These are phyloP conservation scores for Antitype chi DNA, from an alignment of 2,888 invertebrate species.

Conservation along the genomic window DNA sequence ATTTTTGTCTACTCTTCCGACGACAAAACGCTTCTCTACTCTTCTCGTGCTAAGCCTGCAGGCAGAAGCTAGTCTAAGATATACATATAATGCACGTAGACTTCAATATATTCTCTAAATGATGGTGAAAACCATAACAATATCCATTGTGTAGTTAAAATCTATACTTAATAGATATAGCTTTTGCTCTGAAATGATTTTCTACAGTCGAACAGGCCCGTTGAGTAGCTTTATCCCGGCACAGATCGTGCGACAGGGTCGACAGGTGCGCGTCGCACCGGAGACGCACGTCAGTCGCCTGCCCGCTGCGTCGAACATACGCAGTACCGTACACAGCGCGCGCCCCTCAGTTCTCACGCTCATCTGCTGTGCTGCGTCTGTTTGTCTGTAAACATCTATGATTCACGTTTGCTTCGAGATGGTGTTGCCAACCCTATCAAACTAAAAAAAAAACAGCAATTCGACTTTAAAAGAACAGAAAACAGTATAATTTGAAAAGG, in stretches of 20 bases:
- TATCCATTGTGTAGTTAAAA: neutral
- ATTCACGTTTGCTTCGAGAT: constrained; percentile 6
- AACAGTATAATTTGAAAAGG: neutral
- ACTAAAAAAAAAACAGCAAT: neutral
- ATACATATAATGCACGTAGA: no score
- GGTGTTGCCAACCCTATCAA: neutral
- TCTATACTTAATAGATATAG: neutral
- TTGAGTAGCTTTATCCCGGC: neutral
- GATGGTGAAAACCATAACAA: no score
- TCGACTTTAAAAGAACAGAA: neutral
- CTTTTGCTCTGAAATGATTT: neutral
- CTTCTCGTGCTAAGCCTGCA: no score
- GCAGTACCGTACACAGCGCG: neutral
- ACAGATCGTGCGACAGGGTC: constrained; percentile 13
- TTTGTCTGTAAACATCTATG: constrained; percentile 12
- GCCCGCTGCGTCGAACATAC: neutral
- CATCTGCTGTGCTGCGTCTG: constrained; percentile 21
- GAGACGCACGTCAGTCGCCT: constrained; percentile 26
- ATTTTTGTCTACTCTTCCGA: no score
- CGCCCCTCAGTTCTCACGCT: constrained; percentile 37
- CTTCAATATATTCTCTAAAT: no score
- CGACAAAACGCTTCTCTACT: no score
- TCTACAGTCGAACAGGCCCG: no score
- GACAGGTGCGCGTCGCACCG: constrained; percentile 27
- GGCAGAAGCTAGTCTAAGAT: no score